A percentile compares a stretch with the other conserved stretches of the same genome.
Conservation (phyloP, 64 coral and sea anemone species). For the Porites lutea region DNA sequence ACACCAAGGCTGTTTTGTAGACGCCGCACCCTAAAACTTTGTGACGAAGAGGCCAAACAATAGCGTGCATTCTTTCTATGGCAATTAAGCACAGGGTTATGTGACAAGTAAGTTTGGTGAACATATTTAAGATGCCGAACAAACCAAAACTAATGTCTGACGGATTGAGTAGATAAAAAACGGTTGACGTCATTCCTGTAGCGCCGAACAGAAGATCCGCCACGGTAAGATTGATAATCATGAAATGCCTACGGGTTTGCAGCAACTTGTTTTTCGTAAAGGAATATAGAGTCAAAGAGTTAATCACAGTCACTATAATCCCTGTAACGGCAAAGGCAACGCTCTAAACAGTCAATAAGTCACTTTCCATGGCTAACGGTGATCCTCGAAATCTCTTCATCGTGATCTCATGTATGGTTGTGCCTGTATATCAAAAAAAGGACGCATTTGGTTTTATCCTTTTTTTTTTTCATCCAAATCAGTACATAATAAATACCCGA, state of each 20-base stretch:
- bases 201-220: conserved; percentile 11
- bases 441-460: no score
- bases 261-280: conserved; percentile 15
- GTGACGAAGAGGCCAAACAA: conserved; percentile 6
- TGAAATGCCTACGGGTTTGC: neutral
- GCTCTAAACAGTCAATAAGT: neutral
- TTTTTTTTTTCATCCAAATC: no score
- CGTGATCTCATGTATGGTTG: no score
- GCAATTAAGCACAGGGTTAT: neutral
- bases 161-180: neutral
- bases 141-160: neutral
- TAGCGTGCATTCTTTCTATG: neutral
- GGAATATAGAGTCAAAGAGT: neutral
- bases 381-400: no score
- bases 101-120: neutral
- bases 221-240: conserved; percentile 59
- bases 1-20: neutral
- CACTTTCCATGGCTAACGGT: no score
- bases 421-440: no score
- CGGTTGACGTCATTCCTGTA: neutral
- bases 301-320: neutral
- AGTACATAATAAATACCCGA: no score
- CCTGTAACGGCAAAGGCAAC: neutral
- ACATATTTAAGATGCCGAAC: neutral
- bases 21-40: neutral